Percentiles rank a stretch among this genome's conserved stretches.
Conservation (phyloP, 2,888 invertebrate genomes). For the Sipunculus nudus region DNA sequence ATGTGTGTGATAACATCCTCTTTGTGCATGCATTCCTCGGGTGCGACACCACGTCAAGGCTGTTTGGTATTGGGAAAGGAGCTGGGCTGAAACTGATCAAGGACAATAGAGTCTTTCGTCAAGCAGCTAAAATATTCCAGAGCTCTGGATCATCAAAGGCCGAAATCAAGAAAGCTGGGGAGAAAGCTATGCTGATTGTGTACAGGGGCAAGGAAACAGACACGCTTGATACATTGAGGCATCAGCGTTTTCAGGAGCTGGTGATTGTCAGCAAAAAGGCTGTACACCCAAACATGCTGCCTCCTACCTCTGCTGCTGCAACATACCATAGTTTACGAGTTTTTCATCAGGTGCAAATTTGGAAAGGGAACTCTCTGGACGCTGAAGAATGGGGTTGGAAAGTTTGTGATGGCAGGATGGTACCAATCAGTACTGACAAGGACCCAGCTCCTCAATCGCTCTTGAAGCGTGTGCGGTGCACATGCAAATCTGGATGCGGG, state of each 20-base stretch:
- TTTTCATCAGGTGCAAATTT: constrained; percentile 40
- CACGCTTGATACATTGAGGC: neutral
- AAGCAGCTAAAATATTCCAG: neutral
- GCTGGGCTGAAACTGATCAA: neutral
- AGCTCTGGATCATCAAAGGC: neutral
- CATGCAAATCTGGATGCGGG: constrained; percentile 35
- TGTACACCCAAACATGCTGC: constrained; percentile 36
- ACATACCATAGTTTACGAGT: constrained; percentile 36
- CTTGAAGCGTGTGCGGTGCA: constrained; percentile 36
- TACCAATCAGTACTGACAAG: constrained; percentile 16
- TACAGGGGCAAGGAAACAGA: neutral
- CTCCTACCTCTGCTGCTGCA: constrained; percentile 42
- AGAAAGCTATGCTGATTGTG: neutral
- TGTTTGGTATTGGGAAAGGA: neutral
- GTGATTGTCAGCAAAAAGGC: constrained; percentile 17
- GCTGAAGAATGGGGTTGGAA: constrained; percentile 39
- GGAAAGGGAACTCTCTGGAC: constrained; percentile 24
- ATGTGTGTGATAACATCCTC: neutral
- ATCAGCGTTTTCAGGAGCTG: constrained; percentile 23
- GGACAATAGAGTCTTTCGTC: no score
- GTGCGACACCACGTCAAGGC: neutral
- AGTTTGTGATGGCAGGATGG: constrained; percentile 11
- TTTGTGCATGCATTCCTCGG: neutral
- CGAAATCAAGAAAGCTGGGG: neutral
- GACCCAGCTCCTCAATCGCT: constrained; percentile 39